Evolutionary conservation across 2,888 invertebrate genomes (phyloP), one percentile per base, ranked within the genome.

Genomic region (Crepidodera aurea): DNA sequence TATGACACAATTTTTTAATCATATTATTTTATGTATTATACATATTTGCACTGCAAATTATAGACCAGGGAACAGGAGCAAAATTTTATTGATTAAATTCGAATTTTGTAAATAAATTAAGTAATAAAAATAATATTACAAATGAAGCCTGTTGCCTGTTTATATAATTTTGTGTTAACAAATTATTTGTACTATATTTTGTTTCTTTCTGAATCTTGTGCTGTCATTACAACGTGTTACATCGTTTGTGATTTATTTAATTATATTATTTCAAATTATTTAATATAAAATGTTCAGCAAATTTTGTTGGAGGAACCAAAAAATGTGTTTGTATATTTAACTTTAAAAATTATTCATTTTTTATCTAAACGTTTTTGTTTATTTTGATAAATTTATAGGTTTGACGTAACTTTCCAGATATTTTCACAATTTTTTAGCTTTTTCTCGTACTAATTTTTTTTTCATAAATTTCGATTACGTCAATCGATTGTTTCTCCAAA

Each of bases 161-260:
- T 22, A 3, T 27, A 48, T 10, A 2, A 27, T 48, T 29, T 48
- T 48, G 48, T 48, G 25, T 55, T 61, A 50, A 53, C 22, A 51
- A 16, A 27, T 48, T 44, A 27, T 29, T 44, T 53, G 37, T 32
- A 25, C 44, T 19, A 39, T 48, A 25, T 18, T 51, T 32, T 19
- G 16, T 51, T 42, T 42, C 34, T 61, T 46, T 40, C 55, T 54
- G 40, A 61, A 46, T 48, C 15, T 69, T 63, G 62, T 64, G 50
- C 68, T 66, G 68, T 73, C 68, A 67, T 73, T 72, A 71, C 69
- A 69, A 63, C 55, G 71, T 72, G 70, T 73, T 73, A 73, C 72
- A 71, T 70, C 69, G 65, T 57, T 50, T 32, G 22, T 37, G 61
- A 25, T 56, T 22, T 25, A n/a, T 1, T 48, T 34, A 13, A 15